Base-by-base conservation (phyloP, 2,888 invertebrate species). In the Trachelus stipa region DNA sequence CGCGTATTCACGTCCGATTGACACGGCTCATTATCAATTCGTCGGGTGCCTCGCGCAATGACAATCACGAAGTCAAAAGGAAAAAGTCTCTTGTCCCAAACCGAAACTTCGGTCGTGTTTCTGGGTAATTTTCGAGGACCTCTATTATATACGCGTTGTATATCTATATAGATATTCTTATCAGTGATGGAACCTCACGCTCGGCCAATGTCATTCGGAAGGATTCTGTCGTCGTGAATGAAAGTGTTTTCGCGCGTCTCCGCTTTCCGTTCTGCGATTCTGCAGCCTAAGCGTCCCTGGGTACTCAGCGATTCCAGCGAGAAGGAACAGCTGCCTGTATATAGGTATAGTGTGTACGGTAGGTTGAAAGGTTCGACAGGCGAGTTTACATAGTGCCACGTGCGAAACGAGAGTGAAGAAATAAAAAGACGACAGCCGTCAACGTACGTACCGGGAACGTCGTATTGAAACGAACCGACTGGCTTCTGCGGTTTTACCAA, bases 401-500 rank as follows among this genome's bases (percentile, higher is more conserved):
- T 71, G 79, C 73, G 77, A 79, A 83, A 79, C 79, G 75, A 82
- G 82, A 56, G 23, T 77, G 79, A 79, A 78, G 80, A 81, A 78
- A 80, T 23, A 23, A 84, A 84, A 84, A 81, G 81, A 35, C 79
- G 81, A 83, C 78, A 83, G 79, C 82, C 83, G 83, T 85, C 84
- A 83, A 80, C 80, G 80, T 79, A 77, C 76, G 81, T 15, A 15
- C 15, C 1, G 40, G 40, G 40, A 40, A 40, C 40, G 15, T 40
- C 78, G 83, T 84, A 87, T 86, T 84, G 86, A 85, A 87, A 84
- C 84, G 86, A 86, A 85, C 85, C 86, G 85, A 85, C 83, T 82
- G 83, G 83, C 84, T 87, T 87, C 87, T 87, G 85, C 81, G 84
- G 84, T 88, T 88, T 88, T 88, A 87, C 88, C 83, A 87, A 86